Percentiles rank a stretch among this genome's conserved stretches.
phyloP scores from a whole-genome alignment of 2,888 invertebrate genomes.

The Euphydryas editha region DNA sequence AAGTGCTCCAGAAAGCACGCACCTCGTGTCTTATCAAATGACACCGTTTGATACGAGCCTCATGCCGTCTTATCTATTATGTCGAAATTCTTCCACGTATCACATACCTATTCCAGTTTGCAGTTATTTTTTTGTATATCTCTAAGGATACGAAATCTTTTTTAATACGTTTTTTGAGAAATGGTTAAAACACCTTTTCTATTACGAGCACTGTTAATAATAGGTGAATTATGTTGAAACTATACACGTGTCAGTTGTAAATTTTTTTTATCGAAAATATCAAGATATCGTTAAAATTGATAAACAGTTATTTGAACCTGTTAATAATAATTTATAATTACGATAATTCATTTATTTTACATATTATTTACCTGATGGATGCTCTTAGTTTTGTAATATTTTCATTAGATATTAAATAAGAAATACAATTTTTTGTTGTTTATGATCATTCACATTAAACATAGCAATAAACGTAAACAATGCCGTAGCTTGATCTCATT shows the following conservation, averaged over 20 bases:
- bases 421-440: background rate
- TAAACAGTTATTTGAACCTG: conserved; percentile 11
- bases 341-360: conserved; percentile 1
- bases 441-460: background rate
- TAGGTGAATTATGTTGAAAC: background rate
- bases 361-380: background rate
- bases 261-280: background rate
- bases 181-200: background rate
- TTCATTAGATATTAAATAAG: background rate
- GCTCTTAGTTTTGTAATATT: background rate
- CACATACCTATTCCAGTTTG: conserved; percentile 56
- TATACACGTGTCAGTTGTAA: background rate
- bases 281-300: conserved; percentile 11
- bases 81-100: conserved; percentile 81
- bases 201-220: background rate
- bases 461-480: background rate
- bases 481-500: background rate
- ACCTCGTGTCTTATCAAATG: conserved; percentile 78
- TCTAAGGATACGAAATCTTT: background rate
- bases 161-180: background rate
- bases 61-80: conserved; percentile 75
- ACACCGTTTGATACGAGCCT: conserved; percentile 80
- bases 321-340: conserved; percentile 2
- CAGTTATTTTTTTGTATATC: conserved; percentile 7
- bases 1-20: conserved; percentile 71